Evolutionary conservation across 2,113 vertebrate species (phyloP), one percentile per base, ranked within the genome.

Genomic region (Notiomystis cincta): DNA sequence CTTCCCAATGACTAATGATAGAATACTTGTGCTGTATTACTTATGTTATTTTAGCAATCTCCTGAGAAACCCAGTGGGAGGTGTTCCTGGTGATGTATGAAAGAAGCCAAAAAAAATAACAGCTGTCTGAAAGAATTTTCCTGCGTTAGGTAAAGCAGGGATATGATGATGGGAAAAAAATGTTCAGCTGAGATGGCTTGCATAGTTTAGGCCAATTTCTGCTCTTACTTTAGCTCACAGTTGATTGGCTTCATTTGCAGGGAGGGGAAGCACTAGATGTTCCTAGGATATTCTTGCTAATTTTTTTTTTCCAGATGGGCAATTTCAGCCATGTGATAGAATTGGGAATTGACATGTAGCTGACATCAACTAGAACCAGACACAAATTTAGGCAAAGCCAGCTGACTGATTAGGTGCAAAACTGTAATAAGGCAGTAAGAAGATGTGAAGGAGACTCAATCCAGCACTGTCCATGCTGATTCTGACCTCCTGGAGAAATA

Each of bases 51-150:
- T 94, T 88, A 90, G 71, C 76, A 47, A 7, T 92, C 78, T 95
- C 86, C 89, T 50, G 67, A 95, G 89, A 83, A 89, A 88, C 62
- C 54, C 67, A 73, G 58, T 86, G 67, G 89, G 90, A 95, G 64
- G 58, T 86, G 93, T 54, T 92, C 56, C 85, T 86, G 64, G 80
- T 86, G 76, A 83, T 86, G 42, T 44, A 83, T n/a, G 30, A 73
- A 88, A 94, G 79, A 77, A 94, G 64, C 66, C 61, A 90, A 90
- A 88, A 75, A 78, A 90, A 84, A 60, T 6, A 95, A 45, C 72
- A 93, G 57, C 88, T 96, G 66, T 87, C 87, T 93, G 57, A 82
- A 93, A 85, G 66, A 73, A 51, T 90, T 96, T 86, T 90, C 57
- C 64, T 93, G 37, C 0, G 0, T 77, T 91, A 73, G 66, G 79